Base-by-base conservation (phyloP, 2,888 invertebrate species). In the Lepidochrysops patricia region DNA sequence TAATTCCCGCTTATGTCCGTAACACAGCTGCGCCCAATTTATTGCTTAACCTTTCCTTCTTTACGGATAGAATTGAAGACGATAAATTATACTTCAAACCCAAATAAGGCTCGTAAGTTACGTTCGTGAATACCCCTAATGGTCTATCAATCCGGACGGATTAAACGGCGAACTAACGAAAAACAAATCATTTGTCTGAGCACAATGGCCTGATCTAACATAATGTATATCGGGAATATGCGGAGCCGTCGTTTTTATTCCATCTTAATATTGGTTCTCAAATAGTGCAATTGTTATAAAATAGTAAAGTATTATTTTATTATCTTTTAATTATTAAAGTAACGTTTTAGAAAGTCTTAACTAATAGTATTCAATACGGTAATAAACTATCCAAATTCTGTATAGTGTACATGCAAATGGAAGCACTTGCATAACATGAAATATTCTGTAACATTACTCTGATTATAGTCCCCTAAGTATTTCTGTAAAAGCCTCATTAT, bases 31-130 rank as follows among this genome's bases (percentile, higher is more conserved):
- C 73, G 84, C 72, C 79, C 74, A 73, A 77, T 77, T 76, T 77
- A 77, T 77, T 68, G 84, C 84, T 83, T 85, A 88, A 89, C 88
- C 88, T 89, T 88, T 87, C 82, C 80, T 80, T 74, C 72, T 71
- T 69, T 74, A 73, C 79, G 79, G 78, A 82, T 85, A 76, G 84
- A 87, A 89, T 87, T 86, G 88, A 87, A 86, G 79, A 84, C 84
- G 77, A 86, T 89, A 87, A 87, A 85, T 89, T 86, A 87, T 87
- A 86, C 86, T 86, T 85, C 82, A 84, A 84, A 81, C 84, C 84
- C 81, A 83, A 86, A 86, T 86, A 86, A 84, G 83, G 77, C 73
- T 71, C 76, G 80, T 83, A 82, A 85, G 78, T 85, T 84, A 83
- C 86, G 79, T 71, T 68, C 71, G 71, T 75, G 75, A 82, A 83